Evolutionary conservation across 2,888 invertebrate species (phyloP).

Genomic region (Cinara cedri): DNA sequence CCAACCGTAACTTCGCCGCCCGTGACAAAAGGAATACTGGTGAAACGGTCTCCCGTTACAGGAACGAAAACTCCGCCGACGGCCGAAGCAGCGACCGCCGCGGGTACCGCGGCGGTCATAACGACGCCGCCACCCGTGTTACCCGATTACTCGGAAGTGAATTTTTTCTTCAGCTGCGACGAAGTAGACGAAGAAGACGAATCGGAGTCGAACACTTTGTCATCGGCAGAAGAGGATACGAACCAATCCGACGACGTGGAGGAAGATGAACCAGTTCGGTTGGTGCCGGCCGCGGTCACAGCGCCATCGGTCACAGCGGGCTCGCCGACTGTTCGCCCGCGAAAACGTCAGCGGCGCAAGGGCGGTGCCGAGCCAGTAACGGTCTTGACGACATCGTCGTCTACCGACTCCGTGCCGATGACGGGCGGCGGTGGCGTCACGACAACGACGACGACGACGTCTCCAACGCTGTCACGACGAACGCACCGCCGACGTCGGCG

Average conservation of each 20-base stretch:
- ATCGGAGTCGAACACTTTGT: neutral
- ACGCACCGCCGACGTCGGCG: neutral
- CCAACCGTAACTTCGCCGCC: neutral
- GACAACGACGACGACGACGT: neutral
- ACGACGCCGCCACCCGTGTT: conserved; percentile 44
- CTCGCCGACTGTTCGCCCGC: neutral
- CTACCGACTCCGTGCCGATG: neutral
- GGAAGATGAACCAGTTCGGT: neutral
- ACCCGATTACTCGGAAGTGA: conserved; percentile 47
- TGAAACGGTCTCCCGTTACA: neutral
- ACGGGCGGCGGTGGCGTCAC: neutral
- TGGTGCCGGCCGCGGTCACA: neutral
- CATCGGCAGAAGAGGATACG: neutral
- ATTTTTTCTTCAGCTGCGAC: conserved; percentile 47
- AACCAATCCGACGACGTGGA: neutral
- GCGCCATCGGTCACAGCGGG: neutral
- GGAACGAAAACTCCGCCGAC: neutral
- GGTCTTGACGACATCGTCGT: neutral
- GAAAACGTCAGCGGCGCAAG: conserved; percentile 6
- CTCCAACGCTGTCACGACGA: neutral
- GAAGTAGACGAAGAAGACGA: conserved; percentile 22
- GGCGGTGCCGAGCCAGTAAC: neutral
- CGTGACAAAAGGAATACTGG: conserved; percentile 14
- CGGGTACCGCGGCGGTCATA: neutral
- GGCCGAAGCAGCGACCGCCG: neutral